Evolutionary conservation across 2,797 vertebrate species (phyloP).

Genomic region (Prunella strophiata): DNA sequence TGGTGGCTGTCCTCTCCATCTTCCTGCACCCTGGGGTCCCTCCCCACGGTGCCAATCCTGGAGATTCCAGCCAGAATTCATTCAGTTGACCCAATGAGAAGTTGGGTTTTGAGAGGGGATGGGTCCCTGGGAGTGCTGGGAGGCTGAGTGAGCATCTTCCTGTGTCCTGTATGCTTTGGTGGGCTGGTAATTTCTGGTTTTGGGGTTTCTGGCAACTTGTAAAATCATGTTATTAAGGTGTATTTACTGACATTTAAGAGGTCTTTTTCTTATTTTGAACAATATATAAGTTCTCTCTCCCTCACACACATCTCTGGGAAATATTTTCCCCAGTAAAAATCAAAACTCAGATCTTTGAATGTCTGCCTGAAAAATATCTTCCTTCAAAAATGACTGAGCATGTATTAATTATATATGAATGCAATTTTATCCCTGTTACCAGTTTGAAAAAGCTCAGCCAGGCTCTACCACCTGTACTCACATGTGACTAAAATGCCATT

Average conservation of each 20-base stretch:
- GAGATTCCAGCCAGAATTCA: not conserved
- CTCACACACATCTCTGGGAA: not conserved
- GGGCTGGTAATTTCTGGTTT: not conserved
- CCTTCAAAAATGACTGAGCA: conserved; percentile 1
- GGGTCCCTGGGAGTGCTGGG: accelerated
- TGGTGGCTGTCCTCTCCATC: not conserved
- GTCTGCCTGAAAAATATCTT: conserved; percentile 32
- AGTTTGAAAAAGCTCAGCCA: conserved; percentile 17
- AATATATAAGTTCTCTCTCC: not conserved
- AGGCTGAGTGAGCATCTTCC: not conserved
- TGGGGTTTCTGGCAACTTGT: not conserved
- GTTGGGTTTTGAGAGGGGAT: not conserved
- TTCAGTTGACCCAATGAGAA: not conserved
- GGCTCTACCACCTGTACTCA: conserved; percentile 15
- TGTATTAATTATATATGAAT: conserved; percentile 53
- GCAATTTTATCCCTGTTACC: conserved; percentile 37
- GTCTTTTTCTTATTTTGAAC: not conserved
- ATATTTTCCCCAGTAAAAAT: not conserved
- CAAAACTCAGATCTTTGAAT: conserved; percentile 15
- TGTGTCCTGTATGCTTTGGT: not conserved
- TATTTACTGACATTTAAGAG: not conserved
- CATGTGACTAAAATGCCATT: not conserved
- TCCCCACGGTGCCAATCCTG: not conserved
- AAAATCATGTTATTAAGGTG: not conserved
- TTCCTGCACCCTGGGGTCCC: not conserved